Percentiles rank a stretch among this genome's conserved stretches.
Evolutionary conservation across 92 coral and sea anemone species (phyloP).

Genomic region (Desmophyllum pertusum): DNA sequence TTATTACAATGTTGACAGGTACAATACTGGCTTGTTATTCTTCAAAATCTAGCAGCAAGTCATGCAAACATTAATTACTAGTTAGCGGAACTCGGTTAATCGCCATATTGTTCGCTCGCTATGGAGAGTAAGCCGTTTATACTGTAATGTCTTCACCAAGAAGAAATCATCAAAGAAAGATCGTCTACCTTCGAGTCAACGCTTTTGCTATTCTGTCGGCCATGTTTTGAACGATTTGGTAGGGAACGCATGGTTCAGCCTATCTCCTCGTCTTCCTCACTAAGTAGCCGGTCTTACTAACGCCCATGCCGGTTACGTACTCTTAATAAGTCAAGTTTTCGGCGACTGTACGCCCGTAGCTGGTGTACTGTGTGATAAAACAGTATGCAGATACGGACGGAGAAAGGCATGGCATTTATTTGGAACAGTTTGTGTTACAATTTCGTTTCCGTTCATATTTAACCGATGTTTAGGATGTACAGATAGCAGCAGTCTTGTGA

Average conservation of each 20-base stretch:
- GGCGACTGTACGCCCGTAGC: constrained; percentile 54
- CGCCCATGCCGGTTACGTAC: constrained; percentile 70
- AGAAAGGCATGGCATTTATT: constrained; percentile 71
- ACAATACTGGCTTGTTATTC: too few species aligned
- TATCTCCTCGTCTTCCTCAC: constrained; percentile 69
- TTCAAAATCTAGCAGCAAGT: too few species aligned
- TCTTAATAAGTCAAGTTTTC: constrained; percentile 63
- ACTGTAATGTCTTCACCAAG: too few species aligned
- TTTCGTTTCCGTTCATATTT: constrained; percentile 67
- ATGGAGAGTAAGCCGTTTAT: neutral
- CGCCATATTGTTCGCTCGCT: neutral
- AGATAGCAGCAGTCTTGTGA: constrained; percentile 41
- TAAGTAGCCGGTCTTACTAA: constrained; percentile 53
- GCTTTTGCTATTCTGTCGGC: too few species aligned
- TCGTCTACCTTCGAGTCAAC: too few species aligned
- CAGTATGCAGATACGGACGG: constrained; percentile 66
- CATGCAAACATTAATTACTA: too few species aligned
- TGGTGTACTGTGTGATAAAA: constrained; percentile 67
- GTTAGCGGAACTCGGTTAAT: too few species aligned
- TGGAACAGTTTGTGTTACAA: constrained; percentile 59
- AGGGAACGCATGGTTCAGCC: constrained; percentile 76
- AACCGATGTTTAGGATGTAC: constrained; percentile 69
- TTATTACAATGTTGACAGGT: too few species aligned
- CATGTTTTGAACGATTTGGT: constrained; percentile 66
- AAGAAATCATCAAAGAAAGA: too few species aligned